Evolutionary conservation across 2,797 vertebrate genomes (phyloP), one percentile per base, ranked within the genome.

Genomic region (Periophthalmus magnuspinnatus): DNA sequence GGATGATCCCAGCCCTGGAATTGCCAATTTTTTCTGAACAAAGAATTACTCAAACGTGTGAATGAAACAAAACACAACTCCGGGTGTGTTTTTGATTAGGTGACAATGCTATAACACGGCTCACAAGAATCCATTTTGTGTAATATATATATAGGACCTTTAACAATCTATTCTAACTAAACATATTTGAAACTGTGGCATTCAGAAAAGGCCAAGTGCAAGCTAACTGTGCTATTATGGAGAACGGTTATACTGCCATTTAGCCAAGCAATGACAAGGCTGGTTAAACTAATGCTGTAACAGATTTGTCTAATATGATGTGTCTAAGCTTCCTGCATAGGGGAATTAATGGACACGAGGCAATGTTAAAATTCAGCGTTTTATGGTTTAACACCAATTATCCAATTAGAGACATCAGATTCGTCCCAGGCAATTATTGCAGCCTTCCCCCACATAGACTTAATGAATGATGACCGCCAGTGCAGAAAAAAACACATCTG

Each of bases 341-440:
- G 58, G 6, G 65, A 81, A 75, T 75, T 72, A 80, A 81, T 72
- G 32, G 45, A 38, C 36, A 56, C 2, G 69, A 72, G 72, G 8
- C 24, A 0, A 61, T 32, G 68, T 74, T 36, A 75, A 76, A 81
- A 64, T 79, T 74, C 55, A 61, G 28, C 60, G 70, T 78, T 75
- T 70, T 67, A 68, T 64, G 63, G 64, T 76, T 85, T 83, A 79
- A 67, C 61, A 81, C 48, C 80, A 84, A 88, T 83, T 10, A 84
- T 83, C 69, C 69, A 77, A 75, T 89, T 81, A 84, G 56, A 77
- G 52, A n/a, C 48, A 72, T 85, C 71, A 65, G 65, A 76, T 80
- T 69, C 58, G 52, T 80, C 11, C 6, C 17, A 70, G 70, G 60
- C 28, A 61, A 74, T 83, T 78, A 80, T 77, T 56, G 68, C 64